These are phyloP conservation scores for Hylia prasina DNA, from an alignment of 2,113 vertebrate genomes.

Conservation along the genomic window DNA sequence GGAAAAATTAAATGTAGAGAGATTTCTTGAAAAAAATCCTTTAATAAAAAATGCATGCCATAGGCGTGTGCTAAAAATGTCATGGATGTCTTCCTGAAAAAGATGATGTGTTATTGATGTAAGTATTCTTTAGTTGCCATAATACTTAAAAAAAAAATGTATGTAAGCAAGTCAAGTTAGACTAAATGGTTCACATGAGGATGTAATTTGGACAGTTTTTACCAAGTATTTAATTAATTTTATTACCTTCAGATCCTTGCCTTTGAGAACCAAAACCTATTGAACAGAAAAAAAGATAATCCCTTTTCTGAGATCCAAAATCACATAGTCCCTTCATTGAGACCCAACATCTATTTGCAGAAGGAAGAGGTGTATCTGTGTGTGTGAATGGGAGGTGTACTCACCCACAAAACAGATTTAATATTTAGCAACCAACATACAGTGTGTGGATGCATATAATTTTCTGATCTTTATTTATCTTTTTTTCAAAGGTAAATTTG, in stretches of 20 bases:
- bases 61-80: not conserved
- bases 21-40: not conserved
- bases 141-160: not conserved
- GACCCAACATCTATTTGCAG: not conserved
- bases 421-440: not conserved
- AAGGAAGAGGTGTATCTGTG: accelerated
- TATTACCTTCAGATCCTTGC: not conserved
- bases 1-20: not conserved
- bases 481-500: not conserved
- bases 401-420: not conserved
- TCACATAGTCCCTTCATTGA: not conserved
- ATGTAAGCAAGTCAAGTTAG: not conserved
- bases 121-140: not conserved
- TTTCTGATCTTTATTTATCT: not conserved
- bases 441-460: not conserved
- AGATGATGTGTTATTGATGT: not conserved
- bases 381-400: not conserved
- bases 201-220: not conserved
- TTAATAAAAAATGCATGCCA: not conserved
- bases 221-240: not conserved
- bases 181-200: not conserved
- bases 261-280: not conserved
- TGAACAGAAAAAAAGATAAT: not conserved
- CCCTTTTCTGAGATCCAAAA: not conserved
- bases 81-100: not conserved